Conservation (phyloP, 2,888 invertebrate genomes). For the Neuroscelio doddi region DNA sequence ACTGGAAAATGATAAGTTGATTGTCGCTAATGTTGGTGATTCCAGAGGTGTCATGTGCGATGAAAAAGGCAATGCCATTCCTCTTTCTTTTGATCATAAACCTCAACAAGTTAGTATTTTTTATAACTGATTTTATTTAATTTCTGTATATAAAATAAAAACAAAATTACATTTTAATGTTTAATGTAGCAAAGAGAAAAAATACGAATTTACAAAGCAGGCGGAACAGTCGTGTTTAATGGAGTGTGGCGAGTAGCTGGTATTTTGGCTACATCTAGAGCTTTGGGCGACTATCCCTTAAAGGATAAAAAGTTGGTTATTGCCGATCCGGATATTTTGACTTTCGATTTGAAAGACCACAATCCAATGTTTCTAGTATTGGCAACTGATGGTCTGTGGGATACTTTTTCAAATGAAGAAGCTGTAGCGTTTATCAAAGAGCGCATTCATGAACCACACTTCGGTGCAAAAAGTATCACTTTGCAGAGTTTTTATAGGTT, state of each 20-base stretch:
- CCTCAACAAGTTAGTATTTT: slow-evolving; percentile 86
- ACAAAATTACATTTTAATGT: background rate
- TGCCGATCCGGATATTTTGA: slow-evolving; percentile 95
- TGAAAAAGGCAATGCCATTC: slow-evolving; percentile 89
- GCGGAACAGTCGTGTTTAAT: slow-evolving; percentile 95
- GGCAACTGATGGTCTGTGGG: slow-evolving; percentile 97
- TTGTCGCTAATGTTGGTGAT: slow-evolving; percentile 97
- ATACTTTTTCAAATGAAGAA: slow-evolving; percentile 95
- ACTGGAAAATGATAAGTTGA: slow-evolving; percentile 85
- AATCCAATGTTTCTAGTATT: slow-evolving; percentile 92
- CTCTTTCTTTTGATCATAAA: slow-evolving; percentile 96
- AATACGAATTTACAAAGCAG: slow-evolving; percentile 93
- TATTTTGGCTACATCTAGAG: slow-evolving; percentile 93
- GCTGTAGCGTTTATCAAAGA: slow-evolving; percentile 92
- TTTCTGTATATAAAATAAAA: too few species aligned
- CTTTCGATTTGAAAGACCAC: slow-evolving; percentile 90
- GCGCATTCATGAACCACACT: slow-evolving; percentile 87
- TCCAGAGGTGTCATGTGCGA: slow-evolving; percentile 97
- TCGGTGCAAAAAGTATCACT: slow-evolving; percentile 92
- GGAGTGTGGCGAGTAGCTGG: slow-evolving; percentile 98
- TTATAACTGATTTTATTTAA: too few species aligned
- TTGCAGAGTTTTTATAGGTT: slow-evolving; percentile 86
- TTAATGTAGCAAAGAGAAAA: slow-evolving; percentile 84
- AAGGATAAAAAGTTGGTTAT: slow-evolving; percentile 95
- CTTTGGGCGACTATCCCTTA: slow-evolving; percentile 95